Percentiles rank a stretch among this genome's conserved stretches.
Evolutionary conservation across 1,140 invertebrate species (phyloP).

Genomic region (Drosophila miranda): DNA sequence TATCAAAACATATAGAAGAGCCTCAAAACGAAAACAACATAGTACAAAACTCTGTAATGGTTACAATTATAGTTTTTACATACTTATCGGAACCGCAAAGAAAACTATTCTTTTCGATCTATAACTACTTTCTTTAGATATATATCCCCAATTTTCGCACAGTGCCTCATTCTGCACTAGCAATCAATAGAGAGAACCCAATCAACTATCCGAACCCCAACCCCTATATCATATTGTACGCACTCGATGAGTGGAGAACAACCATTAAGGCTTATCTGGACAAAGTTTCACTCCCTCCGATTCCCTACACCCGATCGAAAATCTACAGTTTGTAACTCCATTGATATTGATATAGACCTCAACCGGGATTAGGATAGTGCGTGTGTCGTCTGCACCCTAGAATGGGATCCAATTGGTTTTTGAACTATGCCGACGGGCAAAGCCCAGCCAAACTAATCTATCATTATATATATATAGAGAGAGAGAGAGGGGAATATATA

Average conservation of each 20-base stretch:
- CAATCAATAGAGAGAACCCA: slow-evolving; percentile 20
- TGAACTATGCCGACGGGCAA: slow-evolving; percentile 61
- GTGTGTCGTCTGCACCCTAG: slow-evolving; percentile 9
- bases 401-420: slow-evolving; percentile 18
- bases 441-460: slow-evolving; percentile 49
- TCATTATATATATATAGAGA: slow-evolving; percentile 23
- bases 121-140: no score
- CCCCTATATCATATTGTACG: slow-evolving; percentile 3
- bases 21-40: no score
- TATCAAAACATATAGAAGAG: no score
- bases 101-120: background rate
- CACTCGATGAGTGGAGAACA: slow-evolving; percentile 56
- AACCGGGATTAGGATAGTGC: slow-evolving; percentile 70
- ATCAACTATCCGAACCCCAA: slow-evolving; percentile 28
- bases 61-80: no score
- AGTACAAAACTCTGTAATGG: no score
- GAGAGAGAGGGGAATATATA: background rate
- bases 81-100: no score
- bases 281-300: slow-evolving; percentile 41
- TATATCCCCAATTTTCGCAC: slow-evolving; percentile 14
- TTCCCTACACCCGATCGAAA: slow-evolving; percentile 1
- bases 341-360: slow-evolving; percentile 72
- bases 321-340: slow-evolving; percentile 24
- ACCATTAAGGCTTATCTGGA: slow-evolving; percentile 70
- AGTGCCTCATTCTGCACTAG: slow-evolving; percentile 24